phyloP scores from a whole-genome alignment of 2,113 vertebrate species.

The Brachyhypopomus occidentalis region DNA sequence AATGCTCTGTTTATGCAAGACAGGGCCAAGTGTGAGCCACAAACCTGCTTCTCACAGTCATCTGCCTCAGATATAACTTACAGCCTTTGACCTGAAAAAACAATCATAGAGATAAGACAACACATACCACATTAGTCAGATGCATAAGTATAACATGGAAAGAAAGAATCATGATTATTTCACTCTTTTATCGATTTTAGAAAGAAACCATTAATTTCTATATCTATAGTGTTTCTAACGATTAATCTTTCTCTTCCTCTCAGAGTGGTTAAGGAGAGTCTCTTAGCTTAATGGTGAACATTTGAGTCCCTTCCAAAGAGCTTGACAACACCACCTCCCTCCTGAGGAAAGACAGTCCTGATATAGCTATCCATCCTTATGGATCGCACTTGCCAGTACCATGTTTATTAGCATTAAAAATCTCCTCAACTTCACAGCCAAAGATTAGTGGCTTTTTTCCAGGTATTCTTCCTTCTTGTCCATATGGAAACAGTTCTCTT shows the following conservation, averaged over 20 bases:
- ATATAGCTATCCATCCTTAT: conserved; percentile 59
- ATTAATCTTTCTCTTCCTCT: conserved; percentile 15
- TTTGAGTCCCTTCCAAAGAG: conserved; percentile 52
- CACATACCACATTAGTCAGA: neutral
- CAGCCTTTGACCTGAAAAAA: neutral
- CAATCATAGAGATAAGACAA: conserved; percentile 6
- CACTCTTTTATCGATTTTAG: neutral
- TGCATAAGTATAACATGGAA: neutral
- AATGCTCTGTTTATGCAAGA: conserved; percentile 51
- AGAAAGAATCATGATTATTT: neutral
- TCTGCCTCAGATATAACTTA: neutral
- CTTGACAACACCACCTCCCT: conserved; percentile 59
- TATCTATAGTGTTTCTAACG: conserved; percentile 22
- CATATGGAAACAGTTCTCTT: conserved; percentile 72
- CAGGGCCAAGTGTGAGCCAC: conserved; percentile 20
- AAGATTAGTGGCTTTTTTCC: conserved; percentile 71
- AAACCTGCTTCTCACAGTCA: conserved; percentile 32
- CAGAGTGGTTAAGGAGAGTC: conserved; percentile 29
- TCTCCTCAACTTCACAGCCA: conserved; percentile 65
- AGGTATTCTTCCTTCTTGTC: conserved; percentile 68
- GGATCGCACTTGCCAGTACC: conserved; percentile 54
- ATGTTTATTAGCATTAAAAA: conserved; percentile 62
- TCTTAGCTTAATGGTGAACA: conserved; percentile 46
- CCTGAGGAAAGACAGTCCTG: conserved; percentile 57
- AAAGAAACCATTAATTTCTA: neutral